Percentiles rank a stretch among this genome's conserved stretches.
These are phyloP conservation scores for Loris lydekkerianus DNA, from an alignment of 2,797 vertebrate species.

Conservation along the genomic window DNA sequence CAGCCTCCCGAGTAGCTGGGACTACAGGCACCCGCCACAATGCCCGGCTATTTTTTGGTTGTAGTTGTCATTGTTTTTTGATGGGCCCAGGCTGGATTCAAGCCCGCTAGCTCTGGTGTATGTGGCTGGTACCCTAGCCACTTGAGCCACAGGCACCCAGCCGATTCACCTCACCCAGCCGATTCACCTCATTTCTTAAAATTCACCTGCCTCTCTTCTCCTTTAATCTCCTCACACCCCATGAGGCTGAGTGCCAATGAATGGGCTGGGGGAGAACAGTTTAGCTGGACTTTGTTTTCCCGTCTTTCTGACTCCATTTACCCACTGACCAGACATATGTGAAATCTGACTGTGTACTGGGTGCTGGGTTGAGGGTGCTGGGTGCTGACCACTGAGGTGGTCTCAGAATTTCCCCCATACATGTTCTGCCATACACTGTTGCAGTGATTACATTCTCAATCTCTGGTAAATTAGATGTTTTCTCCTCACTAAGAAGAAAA, in stretches of 20 bases:
- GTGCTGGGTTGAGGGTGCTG: background rate
- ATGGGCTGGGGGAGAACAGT: too few species aligned
- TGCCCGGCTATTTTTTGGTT: too few species aligned
- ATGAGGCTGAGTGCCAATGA: background rate
- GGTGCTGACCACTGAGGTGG: too few species aligned
- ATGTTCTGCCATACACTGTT: background rate
- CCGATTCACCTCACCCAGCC: too few species aligned
- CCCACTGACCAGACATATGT: too few species aligned
- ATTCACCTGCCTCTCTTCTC: background rate
- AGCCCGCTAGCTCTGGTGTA: too few species aligned
- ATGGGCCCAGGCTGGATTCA: too few species aligned
- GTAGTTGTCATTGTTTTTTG: too few species aligned
- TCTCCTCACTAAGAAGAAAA: background rate
- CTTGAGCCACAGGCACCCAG: too few species aligned
- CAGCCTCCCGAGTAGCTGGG: too few species aligned
- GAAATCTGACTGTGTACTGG: background rate
- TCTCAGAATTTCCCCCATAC: rapidly evolving
- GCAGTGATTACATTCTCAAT: background rate
- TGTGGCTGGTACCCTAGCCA: too few species aligned
- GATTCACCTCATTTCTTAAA: background rate
- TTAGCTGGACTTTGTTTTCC: background rate
- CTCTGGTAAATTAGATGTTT: background rate
- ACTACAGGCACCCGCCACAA: too few species aligned
- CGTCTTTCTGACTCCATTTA: background rate
- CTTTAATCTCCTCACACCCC: background rate